Evolutionary conservation across 2,113 vertebrate genomes (phyloP).

Genomic region (Hylia prasina): DNA sequence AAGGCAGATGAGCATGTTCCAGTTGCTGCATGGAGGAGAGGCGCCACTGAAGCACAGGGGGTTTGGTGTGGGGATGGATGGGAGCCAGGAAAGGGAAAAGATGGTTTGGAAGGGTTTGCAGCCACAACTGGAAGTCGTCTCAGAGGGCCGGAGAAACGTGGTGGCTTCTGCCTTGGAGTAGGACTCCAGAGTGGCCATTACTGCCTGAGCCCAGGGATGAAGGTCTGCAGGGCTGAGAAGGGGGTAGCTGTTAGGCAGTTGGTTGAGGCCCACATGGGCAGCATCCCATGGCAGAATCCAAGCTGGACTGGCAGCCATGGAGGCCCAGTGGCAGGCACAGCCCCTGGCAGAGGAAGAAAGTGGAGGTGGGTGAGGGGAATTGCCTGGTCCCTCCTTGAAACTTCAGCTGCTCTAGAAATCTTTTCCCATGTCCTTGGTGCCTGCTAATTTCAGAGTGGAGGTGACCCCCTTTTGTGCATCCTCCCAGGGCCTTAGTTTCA

Average conservation of each 20-base stretch:
- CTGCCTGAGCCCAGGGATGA: accelerated
- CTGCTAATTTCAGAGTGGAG: slow-evolving; percentile 45
- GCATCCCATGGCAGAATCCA: neutral
- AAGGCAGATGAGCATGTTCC: neutral
- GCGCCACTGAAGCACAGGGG: neutral
- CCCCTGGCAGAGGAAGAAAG: neutral
- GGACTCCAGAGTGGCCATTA: neutral
- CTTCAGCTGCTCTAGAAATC: slow-evolving; percentile 30
- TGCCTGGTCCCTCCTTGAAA: neutral
- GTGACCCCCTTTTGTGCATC: neutral
- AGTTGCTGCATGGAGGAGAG: neutral
- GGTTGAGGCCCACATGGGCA: neutral
- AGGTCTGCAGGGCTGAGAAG: neutral
- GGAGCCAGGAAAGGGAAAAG: neutral
- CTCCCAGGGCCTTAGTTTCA: neutral
- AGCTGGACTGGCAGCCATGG: neutral
- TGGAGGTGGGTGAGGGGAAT: neutral
- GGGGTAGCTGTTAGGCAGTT: neutral
- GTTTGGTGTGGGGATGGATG: neutral
- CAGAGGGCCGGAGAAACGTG: neutral
- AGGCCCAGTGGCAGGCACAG: neutral
- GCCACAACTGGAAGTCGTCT: neutral
- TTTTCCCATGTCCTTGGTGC: slow-evolving; percentile 8
- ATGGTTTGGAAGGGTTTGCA: accelerated
- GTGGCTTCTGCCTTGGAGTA: neutral